Percentiles rank a stretch among this genome's conserved stretches.
These are phyloP conservation scores for Rhinogobius similis DNA, from an alignment of 2,113 vertebrate species.

Conservation along the genomic window DNA sequence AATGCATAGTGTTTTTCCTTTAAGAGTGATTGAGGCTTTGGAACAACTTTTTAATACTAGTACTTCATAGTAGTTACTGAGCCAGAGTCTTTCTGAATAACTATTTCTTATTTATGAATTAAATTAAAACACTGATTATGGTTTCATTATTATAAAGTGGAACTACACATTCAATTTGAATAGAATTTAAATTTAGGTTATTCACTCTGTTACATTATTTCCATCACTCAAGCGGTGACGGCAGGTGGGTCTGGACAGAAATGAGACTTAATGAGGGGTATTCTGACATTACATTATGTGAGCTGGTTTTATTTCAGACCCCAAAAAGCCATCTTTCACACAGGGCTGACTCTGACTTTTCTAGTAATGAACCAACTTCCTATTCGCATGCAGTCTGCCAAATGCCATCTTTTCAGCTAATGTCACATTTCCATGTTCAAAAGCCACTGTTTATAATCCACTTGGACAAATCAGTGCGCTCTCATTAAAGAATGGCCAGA, in stretches of 20 bases:
- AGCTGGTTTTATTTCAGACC: slow-evolving; percentile 35
- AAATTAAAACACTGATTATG: too few species aligned
- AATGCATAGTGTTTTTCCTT: too few species aligned
- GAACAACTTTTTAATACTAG: too few species aligned
- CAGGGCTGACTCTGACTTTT: slow-evolving; percentile 50
- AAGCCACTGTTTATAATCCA: slow-evolving; percentile 53
- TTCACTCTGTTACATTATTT: slow-evolving; percentile 37
- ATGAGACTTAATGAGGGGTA: slow-evolving; percentile 60
- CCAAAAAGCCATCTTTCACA: slow-evolving; percentile 14
- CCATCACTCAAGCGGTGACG: slow-evolving; percentile 52
- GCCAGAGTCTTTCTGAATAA: too few species aligned
- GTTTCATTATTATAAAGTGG: too few species aligned
- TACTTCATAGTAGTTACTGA: too few species aligned
- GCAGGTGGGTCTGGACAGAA: slow-evolving; percentile 43
- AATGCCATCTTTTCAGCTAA: slow-evolving; percentile 73
- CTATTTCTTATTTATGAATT: too few species aligned
- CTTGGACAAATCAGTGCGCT: slow-evolving; percentile 54
- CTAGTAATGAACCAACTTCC: slow-evolving; percentile 73
- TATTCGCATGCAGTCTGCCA: slow-evolving; percentile 64
- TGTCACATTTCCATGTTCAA: slow-evolving; percentile 79
- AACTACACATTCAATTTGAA: background rate
- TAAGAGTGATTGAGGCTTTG: too few species aligned
- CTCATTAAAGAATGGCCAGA: slow-evolving; percentile 71
- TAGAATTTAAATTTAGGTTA: slow-evolving; percentile 8
- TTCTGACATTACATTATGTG: slow-evolving; percentile 62